Percentiles rank a stretch among this genome's conserved stretches.
phyloP scores from a whole-genome alignment of 2,888 invertebrate species.

The Drosophila colorata region DNA sequence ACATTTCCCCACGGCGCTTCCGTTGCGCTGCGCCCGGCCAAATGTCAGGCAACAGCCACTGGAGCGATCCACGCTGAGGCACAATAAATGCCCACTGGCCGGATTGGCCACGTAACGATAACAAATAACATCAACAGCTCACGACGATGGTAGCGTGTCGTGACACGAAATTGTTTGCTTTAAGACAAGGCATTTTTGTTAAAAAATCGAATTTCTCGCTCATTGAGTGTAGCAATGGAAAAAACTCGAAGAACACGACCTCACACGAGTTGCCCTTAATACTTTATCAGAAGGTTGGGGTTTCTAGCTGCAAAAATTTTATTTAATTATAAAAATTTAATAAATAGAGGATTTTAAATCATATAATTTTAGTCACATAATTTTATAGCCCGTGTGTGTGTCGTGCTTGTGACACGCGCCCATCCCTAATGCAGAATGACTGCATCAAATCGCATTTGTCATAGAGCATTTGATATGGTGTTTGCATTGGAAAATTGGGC shows the following conservation, averaged over 20 bases:
- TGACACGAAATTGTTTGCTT: conserved; percentile 13
- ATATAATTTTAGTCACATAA: neutral
- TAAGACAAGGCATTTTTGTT: neutral
- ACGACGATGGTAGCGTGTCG: conserved; percentile 16
- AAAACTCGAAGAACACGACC: too few species aligned
- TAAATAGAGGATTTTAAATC: too few species aligned
- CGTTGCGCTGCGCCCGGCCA: conserved; percentile 39
- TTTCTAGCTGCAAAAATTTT: too few species aligned
- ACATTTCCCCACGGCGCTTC: conserved; percentile 77
- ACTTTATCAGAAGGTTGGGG: too few species aligned
- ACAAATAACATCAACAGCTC: conserved; percentile 13
- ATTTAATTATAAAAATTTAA: neutral
- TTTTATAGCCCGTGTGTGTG: neutral
- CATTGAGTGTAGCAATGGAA: too few species aligned
- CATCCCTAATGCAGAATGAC: conserved; percentile 16
- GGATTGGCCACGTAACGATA: conserved; percentile 28
- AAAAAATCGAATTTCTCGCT: too few species aligned
- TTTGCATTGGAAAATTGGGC: conserved; percentile 57
- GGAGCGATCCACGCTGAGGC: conserved; percentile 47
- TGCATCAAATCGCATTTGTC: conserved; percentile 45
- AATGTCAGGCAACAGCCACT: conserved; percentile 20
- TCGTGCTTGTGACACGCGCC: neutral
- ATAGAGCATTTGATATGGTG: conserved; percentile 41
- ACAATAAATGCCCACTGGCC: conserved; percentile 24
- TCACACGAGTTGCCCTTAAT: too few species aligned